These are phyloP conservation scores for Naso thynnoides DNA, from an alignment of 2,797 vertebrate species.

Conservation along the genomic window DNA sequence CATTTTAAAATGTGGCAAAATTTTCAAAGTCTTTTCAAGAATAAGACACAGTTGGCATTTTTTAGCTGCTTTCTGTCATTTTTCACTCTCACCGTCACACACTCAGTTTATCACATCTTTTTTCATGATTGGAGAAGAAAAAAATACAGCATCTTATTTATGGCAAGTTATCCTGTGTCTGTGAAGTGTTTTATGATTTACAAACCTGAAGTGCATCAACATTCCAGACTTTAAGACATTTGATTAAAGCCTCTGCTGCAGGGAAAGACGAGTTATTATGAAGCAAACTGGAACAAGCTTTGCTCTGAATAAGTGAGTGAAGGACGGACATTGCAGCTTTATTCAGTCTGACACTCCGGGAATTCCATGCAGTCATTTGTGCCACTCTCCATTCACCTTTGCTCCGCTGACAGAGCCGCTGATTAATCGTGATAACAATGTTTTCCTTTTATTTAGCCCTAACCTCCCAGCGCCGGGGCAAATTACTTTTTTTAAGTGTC, in stretches of 20 bases:
- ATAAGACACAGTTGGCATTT: slow-evolving; percentile 3
- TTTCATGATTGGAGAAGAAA: neutral
- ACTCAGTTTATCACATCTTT: slow-evolving; percentile 12
- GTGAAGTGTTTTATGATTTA: slow-evolving; percentile 13
- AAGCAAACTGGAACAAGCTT: slow-evolving; percentile 14
- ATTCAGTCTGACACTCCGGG: slow-evolving; percentile 58
- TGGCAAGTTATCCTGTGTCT: slow-evolving; percentile 15
- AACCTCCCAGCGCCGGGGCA: slow-evolving; percentile 48
- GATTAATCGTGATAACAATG: slow-evolving; percentile 79
- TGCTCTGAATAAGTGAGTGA: slow-evolving; percentile 44
- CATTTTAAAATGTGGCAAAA: neutral
- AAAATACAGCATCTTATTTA: slow-evolving; percentile 22
- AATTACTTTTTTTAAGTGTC: slow-evolving; percentile 58
- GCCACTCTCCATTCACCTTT: slow-evolving; percentile 75
- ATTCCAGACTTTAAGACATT: neutral
- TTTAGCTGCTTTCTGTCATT: neutral
- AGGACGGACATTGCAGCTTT: slow-evolving; percentile 32
- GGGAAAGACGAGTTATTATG: slow-evolving; percentile 10
- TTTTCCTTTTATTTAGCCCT: slow-evolving; percentile 59
- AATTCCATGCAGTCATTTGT: slow-evolving; percentile 77
- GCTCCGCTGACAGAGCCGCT: slow-evolving; percentile 63
- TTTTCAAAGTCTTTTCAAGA: neutral
- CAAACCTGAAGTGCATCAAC: slow-evolving; percentile 7
- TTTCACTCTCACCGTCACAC: neutral
- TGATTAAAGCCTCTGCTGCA: neutral